Base-by-base conservation (phyloP, 1,140 invertebrate species). In the Drosophila pallidifrons region DNA sequence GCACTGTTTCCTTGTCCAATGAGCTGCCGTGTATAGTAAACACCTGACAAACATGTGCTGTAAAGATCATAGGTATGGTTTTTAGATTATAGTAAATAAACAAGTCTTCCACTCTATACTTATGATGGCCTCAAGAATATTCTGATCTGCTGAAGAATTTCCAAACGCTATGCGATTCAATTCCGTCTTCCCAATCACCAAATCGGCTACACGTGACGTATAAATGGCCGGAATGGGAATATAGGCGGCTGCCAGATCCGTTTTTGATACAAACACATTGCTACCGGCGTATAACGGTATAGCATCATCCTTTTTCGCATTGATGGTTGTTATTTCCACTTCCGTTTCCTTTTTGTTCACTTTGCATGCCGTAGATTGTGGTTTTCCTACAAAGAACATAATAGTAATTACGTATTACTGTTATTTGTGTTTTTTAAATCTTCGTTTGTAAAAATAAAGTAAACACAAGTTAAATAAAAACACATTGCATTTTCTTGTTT, bases 31-130 rank as follows among this genome's bases (percentile, higher is more conserved):
- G 79, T 28, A 77, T 77, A 28, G 77, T 74, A 63, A 92, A 92
- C 7, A 92, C 89, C 47, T 91, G 74, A n/a, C 85, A 71, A 3
- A 92, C 86, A 58, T 92, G 91, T 28, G 77, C 92, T 92, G 76
- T 8, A 82, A 80, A 57, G 32, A 32, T 7, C 2, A 11, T 38
- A 49, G 20, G n/a, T 5, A 59, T 64, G 68, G 47, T 45, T 43
- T 66, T 46, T 51, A 2, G 10, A 8, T 38, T 8, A 38, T 8
- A 20, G n/a, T 3, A 0, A 5, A 25, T 15, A 16, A 8, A 20
- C 3, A 6, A 30, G 7, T 30, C 11, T 6, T 6, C 8, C 32
- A 8, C 47, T 65, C 76, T 71, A 16, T 91, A 92, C 92, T 92
- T 89, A 91, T 92, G 35, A 92, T 76, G 5, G 80, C 90, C 28